A percentile compares a stretch with the other conserved stretches of the same genome.
Evolutionary conservation across 2,797 vertebrate species (phyloP).

Genomic region (Acanthurus lineatus): DNA sequence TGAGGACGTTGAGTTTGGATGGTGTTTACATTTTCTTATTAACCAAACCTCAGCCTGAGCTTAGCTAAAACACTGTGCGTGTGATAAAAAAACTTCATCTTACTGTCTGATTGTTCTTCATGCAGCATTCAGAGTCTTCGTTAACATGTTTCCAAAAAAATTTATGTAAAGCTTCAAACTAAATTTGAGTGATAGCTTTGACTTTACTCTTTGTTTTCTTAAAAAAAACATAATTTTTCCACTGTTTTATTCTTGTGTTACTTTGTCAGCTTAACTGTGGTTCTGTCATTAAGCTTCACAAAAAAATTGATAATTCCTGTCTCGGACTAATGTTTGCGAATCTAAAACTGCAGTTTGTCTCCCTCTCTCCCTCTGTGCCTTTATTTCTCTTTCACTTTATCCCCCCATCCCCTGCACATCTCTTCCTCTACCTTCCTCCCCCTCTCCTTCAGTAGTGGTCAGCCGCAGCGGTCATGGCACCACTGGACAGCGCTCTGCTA

Average conservation of each 20-base stretch:
- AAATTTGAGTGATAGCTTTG: background rate
- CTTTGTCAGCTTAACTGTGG: constrained; percentile 20
- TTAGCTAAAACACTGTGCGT: background rate
- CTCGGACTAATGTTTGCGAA: constrained; percentile 28
- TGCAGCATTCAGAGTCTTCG: too few relatives aligned
- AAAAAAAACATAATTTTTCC: background rate
- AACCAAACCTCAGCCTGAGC: background rate
- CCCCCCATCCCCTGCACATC: constrained; percentile 7
- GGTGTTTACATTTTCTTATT: background rate
- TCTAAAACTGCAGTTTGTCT: constrained; percentile 35
- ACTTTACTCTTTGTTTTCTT: background rate
- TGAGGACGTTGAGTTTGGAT: background rate
- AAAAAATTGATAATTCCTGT: constrained; percentile 32
- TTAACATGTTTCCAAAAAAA: background rate
- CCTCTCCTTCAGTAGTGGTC: constrained; percentile 77
- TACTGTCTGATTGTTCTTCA: background rate
- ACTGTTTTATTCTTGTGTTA: background rate
- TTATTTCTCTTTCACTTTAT: constrained; percentile 1
- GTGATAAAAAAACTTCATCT: background rate
- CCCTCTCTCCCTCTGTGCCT: constrained; percentile 11
- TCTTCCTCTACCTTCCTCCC: constrained; percentile 14
- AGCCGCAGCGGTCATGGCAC: constrained; percentile 82
- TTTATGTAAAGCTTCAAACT: background rate
- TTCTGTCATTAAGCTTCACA: constrained; percentile 12
- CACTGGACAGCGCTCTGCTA: constrained; percentile 81